Conservation (phyloP, 2,113 vertebrate genomes). For the Irena cyanogastra region DNA sequence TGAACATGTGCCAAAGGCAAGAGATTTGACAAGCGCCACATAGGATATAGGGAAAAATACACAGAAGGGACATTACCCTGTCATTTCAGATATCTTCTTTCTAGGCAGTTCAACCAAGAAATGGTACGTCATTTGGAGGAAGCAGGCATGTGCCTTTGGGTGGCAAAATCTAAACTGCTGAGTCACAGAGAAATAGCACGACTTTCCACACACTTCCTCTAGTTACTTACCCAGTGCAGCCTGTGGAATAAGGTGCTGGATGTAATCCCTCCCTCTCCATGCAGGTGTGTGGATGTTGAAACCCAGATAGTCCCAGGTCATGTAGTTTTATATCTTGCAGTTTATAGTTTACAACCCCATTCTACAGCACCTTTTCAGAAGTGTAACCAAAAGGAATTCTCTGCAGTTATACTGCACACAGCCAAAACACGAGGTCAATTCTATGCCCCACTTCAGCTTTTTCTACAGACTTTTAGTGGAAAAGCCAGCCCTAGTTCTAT, state of each 20-base stretch:
- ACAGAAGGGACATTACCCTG: neutral
- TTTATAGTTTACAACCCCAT: neutral
- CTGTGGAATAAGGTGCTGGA: neutral
- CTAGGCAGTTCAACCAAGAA: neutral
- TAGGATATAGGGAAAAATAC: neutral
- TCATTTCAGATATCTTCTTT: neutral
- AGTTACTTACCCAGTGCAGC: neutral
- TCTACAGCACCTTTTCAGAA: neutral
- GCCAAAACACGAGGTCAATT: neutral
- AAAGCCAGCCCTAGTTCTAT: neutral
- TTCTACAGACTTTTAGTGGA: neutral
- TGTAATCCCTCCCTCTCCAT: rapidly evolving
- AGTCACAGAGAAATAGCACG: neutral
- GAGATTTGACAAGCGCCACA: neutral
- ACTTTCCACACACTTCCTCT: neutral
- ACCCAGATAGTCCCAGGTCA: neutral
- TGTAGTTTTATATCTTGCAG: neutral
- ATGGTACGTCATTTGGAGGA: neutral
- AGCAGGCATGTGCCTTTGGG: neutral
- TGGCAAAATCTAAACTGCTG: neutral
- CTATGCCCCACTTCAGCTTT: neutral
- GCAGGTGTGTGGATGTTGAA: neutral
- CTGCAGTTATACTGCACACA: neutral
- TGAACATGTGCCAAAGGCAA: neutral
- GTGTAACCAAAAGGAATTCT: neutral